Conservation (phyloP, 2,797 vertebrate genomes). For the Podarcis lilfordi region DNA sequence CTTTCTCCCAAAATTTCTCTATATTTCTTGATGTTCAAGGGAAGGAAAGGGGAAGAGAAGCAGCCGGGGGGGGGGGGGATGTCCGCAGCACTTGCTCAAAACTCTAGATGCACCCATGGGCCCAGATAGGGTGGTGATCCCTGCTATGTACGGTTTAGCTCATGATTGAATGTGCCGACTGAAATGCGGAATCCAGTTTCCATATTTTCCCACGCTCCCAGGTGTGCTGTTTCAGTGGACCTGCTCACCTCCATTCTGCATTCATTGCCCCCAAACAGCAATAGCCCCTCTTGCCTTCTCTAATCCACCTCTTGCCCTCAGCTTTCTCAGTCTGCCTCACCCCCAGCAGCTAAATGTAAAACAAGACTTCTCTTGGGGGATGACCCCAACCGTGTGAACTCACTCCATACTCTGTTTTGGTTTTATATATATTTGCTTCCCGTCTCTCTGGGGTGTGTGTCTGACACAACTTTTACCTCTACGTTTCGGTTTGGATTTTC, state of each 20-base stretch:
- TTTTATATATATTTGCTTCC: constrained; percentile 67
- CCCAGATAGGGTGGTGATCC: too few species aligned
- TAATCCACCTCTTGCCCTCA: not conserved
- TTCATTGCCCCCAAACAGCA: not conserved
- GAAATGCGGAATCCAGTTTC: not conserved
- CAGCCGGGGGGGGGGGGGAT: too few species aligned
- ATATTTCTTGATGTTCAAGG: too few species aligned
- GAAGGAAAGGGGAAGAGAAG: too few species aligned
- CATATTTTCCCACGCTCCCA: not conserved
- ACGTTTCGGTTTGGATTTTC: constrained; percentile 30
- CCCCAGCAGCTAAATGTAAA: constrained; percentile 43
- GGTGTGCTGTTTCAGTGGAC: not conserved
- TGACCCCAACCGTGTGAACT: constrained; percentile 32
- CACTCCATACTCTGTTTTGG: constrained; percentile 60
- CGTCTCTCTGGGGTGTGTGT: constrained; percentile 55
- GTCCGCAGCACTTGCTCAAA: too few species aligned
- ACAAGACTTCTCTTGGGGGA: not conserved
- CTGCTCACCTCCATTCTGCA: not conserved
- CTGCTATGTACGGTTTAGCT: too few species aligned
- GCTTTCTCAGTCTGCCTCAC: rapidly evolving
- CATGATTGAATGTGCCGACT: not conserved
- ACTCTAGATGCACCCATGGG: too few species aligned
- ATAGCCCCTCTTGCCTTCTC: not conserved
- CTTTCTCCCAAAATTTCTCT: too few species aligned
- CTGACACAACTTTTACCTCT: constrained; percentile 71